A percentile compares a stretch with the other conserved stretches of the same genome.
phyloP scores from a whole-genome alignment of 2,888 invertebrate species.

The Plebejus anna region DNA sequence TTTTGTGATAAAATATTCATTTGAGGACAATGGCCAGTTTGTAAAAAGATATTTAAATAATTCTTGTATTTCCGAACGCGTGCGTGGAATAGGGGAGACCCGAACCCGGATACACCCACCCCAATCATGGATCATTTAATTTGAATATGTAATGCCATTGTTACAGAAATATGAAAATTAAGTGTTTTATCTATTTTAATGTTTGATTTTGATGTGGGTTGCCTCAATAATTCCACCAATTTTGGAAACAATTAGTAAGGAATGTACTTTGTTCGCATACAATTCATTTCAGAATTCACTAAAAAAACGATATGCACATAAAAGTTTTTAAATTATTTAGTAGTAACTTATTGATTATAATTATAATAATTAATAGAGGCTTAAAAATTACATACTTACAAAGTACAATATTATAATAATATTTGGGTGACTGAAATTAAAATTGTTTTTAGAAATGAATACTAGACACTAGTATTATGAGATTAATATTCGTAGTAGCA shows the following conservation, averaged over 20 bases:
- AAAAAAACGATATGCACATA: no score
- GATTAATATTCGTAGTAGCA: no score
- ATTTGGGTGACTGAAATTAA: no score
- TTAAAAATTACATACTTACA: no score
- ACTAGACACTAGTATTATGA: no score
- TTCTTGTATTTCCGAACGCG: constrained; percentile 59
- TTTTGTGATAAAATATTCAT: constrained; percentile 26
- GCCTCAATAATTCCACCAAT: not conserved
- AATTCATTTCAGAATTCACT: no score
- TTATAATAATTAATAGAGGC: no score
- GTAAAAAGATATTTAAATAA: constrained; percentile 34
- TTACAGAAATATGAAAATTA: constrained; percentile 38
- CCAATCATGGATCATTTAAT: constrained; percentile 66
- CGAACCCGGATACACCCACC: constrained; percentile 44
- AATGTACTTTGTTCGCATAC: not conserved
- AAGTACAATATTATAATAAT: no score
- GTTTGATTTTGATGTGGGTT: constrained; percentile 9
- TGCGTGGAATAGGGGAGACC: constrained; percentile 50
- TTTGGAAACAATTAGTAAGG: not conserved
- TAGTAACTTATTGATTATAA: no score
- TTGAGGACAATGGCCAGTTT: constrained; percentile 22
- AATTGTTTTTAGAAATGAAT: no score
- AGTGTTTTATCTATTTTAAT: constrained; percentile 39
- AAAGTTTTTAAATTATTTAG: no score
- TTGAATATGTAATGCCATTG: constrained; percentile 61